Base-by-base conservation (phyloP, 2,797 vertebrate species). In the Paratrypauchen microcephalus region DNA sequence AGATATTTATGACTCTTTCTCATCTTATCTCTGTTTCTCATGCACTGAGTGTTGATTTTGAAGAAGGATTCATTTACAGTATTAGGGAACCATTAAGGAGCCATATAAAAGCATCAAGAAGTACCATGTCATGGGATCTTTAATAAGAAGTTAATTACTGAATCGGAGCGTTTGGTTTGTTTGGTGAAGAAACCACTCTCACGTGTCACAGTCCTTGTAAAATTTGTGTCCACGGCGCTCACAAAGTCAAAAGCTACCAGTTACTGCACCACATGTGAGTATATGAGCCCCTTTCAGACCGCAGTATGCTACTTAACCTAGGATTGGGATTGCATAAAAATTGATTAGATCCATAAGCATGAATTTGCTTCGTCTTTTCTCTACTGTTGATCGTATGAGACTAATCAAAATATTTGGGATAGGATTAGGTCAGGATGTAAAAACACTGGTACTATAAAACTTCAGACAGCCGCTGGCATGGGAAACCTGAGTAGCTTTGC, bases 71-170 rank as follows among this genome's bases (percentile, higher is more conserved):
- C n/a, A n/a, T n/a, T n/a, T n/a, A n/a, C n/a, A n/a, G n/a, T n/a
- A n/a, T n/a, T n/a, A n/a, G n/a, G n/a, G n/a, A n/a, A n/a, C n/a
- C n/a, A n/a, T n/a, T n/a, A n/a, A n/a, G n/a, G n/a, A n/a, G n/a
- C n/a, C n/a, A n/a, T n/a, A n/a, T n/a, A n/a, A n/a, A n/a, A n/a
- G n/a, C n/a, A n/a, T n/a, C n/a, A n/a, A n/a, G n/a, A n/a, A n/a
- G n/a, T n/a, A n/a, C n/a, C n/a, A n/a, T n/a, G n/a, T n/a, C n/a
- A n/a, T n/a, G n/a, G n/a, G n/a, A n/a, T n/a, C n/a, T n/a, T n/a
- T n/a, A 79, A 82, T 74, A 80, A 75, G 67, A 79, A 77, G 67
- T 85, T 86, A 81, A 87, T 88, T 78, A 87, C 72, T 75, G 66
- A 50, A 30, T 30, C 63, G 16, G 79, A 78, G 76, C 78, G 81